phyloP scores from a whole-genome alignment of 2,797 vertebrate species.

The Danio aesculapii region DNA sequence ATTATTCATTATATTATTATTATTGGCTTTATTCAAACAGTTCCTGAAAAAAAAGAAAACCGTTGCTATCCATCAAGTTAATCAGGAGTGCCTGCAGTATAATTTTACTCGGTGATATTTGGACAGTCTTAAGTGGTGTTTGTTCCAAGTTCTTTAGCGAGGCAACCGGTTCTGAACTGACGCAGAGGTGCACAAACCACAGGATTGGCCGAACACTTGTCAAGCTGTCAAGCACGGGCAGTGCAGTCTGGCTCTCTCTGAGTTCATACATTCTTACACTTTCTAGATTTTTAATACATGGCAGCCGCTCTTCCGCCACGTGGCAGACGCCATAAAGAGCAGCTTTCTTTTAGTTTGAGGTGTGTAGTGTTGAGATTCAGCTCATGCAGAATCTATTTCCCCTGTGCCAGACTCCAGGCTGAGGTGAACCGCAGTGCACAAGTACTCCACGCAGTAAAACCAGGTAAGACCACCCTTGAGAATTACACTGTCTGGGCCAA shows the following conservation, averaged over 20 bases:
- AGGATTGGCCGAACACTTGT: slow-evolving; percentile 40
- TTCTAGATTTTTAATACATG: slow-evolving; percentile 40
- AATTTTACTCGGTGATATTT: slow-evolving; percentile 7
- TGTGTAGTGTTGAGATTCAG: slow-evolving; percentile 44
- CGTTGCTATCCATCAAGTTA: slow-evolving; percentile 7
- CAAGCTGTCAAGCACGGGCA: slow-evolving; percentile 37
- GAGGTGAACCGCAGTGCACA: slow-evolving; percentile 66
- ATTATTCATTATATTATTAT: slow-evolving; percentile 41
- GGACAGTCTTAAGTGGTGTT: slow-evolving; percentile 9
- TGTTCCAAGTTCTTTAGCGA: slow-evolving; percentile 7
- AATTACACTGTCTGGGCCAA: slow-evolving; percentile 13
- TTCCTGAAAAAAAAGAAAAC: not conserved
- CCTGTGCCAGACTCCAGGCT: slow-evolving; percentile 64
- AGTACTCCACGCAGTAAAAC: slow-evolving; percentile 55
- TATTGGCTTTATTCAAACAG: slow-evolving; percentile 4
- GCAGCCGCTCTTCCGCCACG: slow-evolving; percentile 60
- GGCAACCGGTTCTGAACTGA: slow-evolving; percentile 20
- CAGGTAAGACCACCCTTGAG: slow-evolving; percentile 47
- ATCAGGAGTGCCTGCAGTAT: slow-evolving; percentile 21
- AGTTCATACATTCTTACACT: slow-evolving; percentile 45
- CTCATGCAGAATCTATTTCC: slow-evolving; percentile 62
- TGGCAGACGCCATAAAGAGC: slow-evolving; percentile 64
- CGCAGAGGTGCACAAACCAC: slow-evolving; percentile 37
- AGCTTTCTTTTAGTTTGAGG: slow-evolving; percentile 65
- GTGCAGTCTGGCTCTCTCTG: slow-evolving; percentile 45